Evolutionary conservation across 2,888 invertebrate genomes (phyloP), one percentile per base, ranked within the genome.

Genomic region (Harpalus rufipes): DNA sequence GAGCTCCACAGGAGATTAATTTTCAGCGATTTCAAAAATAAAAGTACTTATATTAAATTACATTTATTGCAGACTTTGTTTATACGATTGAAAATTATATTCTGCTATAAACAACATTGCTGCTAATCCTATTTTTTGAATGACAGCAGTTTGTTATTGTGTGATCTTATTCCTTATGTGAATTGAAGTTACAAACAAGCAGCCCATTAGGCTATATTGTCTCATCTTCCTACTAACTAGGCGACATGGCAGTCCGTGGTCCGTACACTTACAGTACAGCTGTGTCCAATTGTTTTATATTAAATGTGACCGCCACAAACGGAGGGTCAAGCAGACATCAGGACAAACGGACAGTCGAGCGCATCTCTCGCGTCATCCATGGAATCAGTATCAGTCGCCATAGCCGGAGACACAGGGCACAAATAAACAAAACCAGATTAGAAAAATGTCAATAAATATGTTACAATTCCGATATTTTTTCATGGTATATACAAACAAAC

Each of bases 281-380:
- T 80, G 80, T 80, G 80, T 63, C 44, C 80, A 80, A 80, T 80
- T 80, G 80, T 80, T 80, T 80, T 80, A 80, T 80, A 80, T 80
- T 80, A 80, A 80, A 80, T 63, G 80, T 80, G 80, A 80, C 80
- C 80, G 63, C 63, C 59, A 63, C 63, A 80, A 63, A 63, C 80
- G 63, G 44, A 80, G 80, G 80, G 80, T 80, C 80, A 80, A 80
- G 32, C 72, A 72, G 72, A 44, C 72, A 72, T 16, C 61, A 21
- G 61, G 61, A 16, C 21, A 21, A 21, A 32, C 39, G 59, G 16
- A 16, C 59, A 10, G 68, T 39, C 39, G 12, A 14, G 61, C 18
- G n/a, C 61, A 32, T 25, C 21, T 25, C 68, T 63, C 63, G 63
- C 63, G 25, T 63, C 63, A 63, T 63, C 44, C 44, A 8, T 3